Evolutionary conservation across 2,113 vertebrate genomes (phyloP).

Genomic region (Perca schrenkii): DNA sequence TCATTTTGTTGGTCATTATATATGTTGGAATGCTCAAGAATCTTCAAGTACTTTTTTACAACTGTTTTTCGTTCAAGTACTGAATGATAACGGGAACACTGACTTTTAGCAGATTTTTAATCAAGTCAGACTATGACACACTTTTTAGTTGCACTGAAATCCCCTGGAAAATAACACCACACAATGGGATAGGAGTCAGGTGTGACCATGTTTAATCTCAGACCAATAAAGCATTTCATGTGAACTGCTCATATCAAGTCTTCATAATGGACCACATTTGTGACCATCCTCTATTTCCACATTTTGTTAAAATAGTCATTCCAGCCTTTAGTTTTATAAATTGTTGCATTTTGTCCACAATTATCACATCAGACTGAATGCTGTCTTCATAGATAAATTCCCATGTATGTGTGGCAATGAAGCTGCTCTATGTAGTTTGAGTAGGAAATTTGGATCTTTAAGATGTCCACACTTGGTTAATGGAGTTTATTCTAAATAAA

Average conservation of each 20-base stretch:
- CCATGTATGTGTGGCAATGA: slow-evolving; percentile 9
- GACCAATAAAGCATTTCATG: slow-evolving; percentile 9
- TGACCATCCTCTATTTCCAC: neutral
- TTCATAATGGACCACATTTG: neutral
- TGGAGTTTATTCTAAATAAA: slow-evolving; percentile 44
- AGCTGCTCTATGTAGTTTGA: slow-evolving; percentile 20
- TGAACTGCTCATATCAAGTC: neutral
- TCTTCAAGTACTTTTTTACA: neutral
- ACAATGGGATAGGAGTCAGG: neutral
- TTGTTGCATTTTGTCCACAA: slow-evolving; percentile 5
- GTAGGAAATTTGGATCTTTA: neutral
- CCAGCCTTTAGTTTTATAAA: slow-evolving; percentile 18
- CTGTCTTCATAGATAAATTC: slow-evolving; percentile 6
- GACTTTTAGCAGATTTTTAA: neutral
- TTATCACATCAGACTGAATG: slow-evolving; percentile 3
- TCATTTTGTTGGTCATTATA: neutral
- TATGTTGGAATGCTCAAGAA: neutral
- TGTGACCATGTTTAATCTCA: neutral
- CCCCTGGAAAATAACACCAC: neutral
- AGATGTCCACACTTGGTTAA: slow-evolving; percentile 19
- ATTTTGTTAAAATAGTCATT: slow-evolving; percentile 8
- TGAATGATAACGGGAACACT: neutral
- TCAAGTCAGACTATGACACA: neutral
- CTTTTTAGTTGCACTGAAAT: slow-evolving; percentile 41
- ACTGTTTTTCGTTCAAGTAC: slow-evolving; percentile 1